phyloP scores from a whole-genome alignment of 64 coral and sea anemone species.

The Cladopsammia gracilis region DNA sequence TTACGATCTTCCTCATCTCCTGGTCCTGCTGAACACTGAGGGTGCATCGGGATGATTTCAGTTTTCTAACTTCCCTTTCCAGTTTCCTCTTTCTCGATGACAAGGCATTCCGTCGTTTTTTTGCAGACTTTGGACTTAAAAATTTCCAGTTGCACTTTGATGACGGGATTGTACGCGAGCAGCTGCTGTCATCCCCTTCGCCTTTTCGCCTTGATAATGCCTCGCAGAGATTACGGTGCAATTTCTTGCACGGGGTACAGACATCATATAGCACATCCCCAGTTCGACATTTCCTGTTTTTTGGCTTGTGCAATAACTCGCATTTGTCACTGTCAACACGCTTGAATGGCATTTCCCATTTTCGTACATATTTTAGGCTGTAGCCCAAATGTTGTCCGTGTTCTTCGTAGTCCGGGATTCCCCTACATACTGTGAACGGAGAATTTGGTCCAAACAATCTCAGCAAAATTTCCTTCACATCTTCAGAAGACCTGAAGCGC shows the following conservation, averaged over 20 bases:
- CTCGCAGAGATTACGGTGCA: background rate
- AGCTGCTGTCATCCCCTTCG: background rate
- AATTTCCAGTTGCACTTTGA: conserved; percentile 16
- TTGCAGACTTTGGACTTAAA: background rate
- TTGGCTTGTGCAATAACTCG: background rate
- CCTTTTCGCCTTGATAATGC: background rate
- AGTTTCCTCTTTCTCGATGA: background rate
- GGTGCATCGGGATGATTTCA: background rate
- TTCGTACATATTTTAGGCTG: background rate
- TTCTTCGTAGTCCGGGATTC: background rate
- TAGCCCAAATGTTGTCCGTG: background rate
- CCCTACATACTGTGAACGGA: background rate
- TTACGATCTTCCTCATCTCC: background rate
- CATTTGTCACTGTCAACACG: background rate
- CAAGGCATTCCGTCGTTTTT: conserved; percentile 3
- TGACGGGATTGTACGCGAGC: background rate
- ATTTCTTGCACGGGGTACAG: conserved; percentile 16
- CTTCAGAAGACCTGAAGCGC: background rate
- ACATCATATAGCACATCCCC: conserved; percentile 4
- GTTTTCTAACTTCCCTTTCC: background rate
- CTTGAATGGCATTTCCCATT: conserved; percentile 14
- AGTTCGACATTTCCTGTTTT: background rate
- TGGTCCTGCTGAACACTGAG: conserved; percentile 4
- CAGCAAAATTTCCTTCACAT: background rate
- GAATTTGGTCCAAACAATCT: background rate